These are phyloP conservation scores for Cebus imitator DNA, from an alignment of 2,113 vertebrate genomes.

Conservation along the genomic window DNA sequence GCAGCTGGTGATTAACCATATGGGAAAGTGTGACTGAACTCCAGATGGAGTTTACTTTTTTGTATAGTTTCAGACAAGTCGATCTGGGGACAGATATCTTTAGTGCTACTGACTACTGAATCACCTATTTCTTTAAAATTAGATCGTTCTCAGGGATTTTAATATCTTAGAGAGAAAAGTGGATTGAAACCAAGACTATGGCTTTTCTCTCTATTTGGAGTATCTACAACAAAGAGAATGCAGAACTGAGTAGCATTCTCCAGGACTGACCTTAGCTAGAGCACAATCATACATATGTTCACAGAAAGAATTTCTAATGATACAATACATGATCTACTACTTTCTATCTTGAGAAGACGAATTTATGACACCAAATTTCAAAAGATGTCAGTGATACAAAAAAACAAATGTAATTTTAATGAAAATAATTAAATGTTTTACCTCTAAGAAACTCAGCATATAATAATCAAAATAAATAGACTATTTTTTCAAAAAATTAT, in stretches of 20 bases:
- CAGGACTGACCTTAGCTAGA: neutral
- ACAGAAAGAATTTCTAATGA: neutral
- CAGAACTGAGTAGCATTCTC: neutral
- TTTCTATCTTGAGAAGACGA: neutral
- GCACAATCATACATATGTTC: neutral
- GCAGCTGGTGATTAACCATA: constrained; percentile 71
- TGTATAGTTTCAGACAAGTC: constrained; percentile 55
- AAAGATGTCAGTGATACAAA: neutral
- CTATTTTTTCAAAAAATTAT: constrained; percentile 9
- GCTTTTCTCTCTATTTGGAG: neutral
- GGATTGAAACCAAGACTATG: neutral
- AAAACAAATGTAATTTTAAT: constrained; percentile 21
- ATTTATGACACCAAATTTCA: neutral
- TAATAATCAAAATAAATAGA: constrained; percentile 22
- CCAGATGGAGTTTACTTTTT: constrained; percentile 72
- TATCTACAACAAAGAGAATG: neutral
- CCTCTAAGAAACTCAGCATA: neutral
- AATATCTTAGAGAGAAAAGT: neutral
- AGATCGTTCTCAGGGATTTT: neutral
- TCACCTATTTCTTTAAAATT: constrained; percentile 60
- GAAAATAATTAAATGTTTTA: constrained; percentile 52
- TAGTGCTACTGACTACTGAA: constrained; percentile 44
- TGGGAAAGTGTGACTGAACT: constrained; percentile 67
- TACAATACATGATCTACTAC: neutral
- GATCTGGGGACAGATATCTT: constrained; percentile 66